Evolutionary conservation across 2,888 invertebrate species (phyloP).

Genomic region (Marronus borbonicus): DNA sequence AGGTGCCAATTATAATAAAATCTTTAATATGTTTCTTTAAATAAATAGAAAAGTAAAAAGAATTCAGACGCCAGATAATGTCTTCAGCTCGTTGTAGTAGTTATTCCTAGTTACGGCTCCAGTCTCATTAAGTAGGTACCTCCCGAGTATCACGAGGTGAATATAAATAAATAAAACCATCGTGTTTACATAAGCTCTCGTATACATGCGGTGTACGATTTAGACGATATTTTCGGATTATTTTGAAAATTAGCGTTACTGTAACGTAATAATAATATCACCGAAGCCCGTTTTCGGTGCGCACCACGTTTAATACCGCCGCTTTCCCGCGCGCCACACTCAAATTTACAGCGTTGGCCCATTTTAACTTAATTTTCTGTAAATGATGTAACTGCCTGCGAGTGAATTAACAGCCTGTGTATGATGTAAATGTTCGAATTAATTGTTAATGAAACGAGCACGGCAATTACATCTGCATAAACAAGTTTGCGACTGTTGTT

Average conservation of each 20-base stretch:
- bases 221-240: background rate
- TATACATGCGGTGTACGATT: background rate
- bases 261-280: slow-evolving; percentile 23
- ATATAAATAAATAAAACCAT: slow-evolving; percentile 9
- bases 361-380: slow-evolving; percentile 31
- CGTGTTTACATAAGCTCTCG: background rate
- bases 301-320: background rate
- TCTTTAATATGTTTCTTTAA: too few species aligned
- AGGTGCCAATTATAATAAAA: too few species aligned
- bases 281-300: slow-evolving; percentile 1
- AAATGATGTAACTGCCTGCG: slow-evolving; percentile 25
- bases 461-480: slow-evolving; percentile 25
- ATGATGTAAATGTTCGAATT: slow-evolving; percentile 29
- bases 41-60: too few species aligned
- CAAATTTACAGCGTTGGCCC: slow-evolving; percentile 25
- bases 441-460: slow-evolving; percentile 31
- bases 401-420: slow-evolving; percentile 29
- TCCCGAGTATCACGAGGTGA: background rate
- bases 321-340: background rate
- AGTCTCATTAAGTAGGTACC: too few species aligned
- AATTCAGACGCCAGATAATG: too few species aligned
- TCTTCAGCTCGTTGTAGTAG: too few species aligned
- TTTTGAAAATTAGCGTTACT: slow-evolving; percentile 13
- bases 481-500: slow-evolving; percentile 19
- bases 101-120: too few species aligned